These are phyloP conservation scores for Salvator merianae DNA, from an alignment of 2,113 vertebrate species.

Conservation along the genomic window DNA sequence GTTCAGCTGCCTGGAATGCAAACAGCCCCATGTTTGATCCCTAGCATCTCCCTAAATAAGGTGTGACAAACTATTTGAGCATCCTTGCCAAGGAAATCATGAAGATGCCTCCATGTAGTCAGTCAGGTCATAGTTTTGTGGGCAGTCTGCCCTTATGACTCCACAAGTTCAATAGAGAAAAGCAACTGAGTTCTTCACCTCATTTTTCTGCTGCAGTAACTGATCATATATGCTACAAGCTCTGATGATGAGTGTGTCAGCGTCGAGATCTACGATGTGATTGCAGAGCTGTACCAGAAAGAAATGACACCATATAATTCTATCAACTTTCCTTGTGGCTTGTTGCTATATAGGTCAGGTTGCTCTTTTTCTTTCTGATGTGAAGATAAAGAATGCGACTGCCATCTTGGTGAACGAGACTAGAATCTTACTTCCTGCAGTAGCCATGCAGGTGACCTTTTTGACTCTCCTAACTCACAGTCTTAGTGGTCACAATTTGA, in stretches of 20 bases:
- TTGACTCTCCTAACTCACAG: too few species aligned
- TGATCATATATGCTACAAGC: slow-evolving; percentile 35
- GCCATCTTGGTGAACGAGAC: background rate
- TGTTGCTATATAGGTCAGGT: too few species aligned
- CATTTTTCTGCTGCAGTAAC: background rate
- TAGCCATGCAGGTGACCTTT: background rate
- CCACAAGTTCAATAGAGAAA: background rate
- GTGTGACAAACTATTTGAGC: too few species aligned
- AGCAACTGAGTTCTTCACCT: background rate
- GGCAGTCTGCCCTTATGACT: background rate
- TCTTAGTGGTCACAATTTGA: background rate
- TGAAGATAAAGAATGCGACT: background rate
- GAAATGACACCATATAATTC: background rate
- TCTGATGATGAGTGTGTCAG: slow-evolving; percentile 49
- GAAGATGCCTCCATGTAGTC: background rate
- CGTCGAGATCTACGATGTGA: slow-evolving; percentile 61
- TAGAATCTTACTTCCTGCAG: background rate
- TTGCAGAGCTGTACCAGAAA: slow-evolving; percentile 58
- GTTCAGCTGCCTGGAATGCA: too few species aligned
- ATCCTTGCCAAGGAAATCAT: too few species aligned
- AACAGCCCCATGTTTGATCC: too few species aligned
- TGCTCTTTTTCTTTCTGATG: background rate
- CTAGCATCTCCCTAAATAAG: too few species aligned
- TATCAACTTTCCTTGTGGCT: background rate
- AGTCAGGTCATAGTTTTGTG: background rate